These are phyloP conservation scores for Sebastes dallii DNA, from an alignment of 2,797 vertebrate genomes.

Conservation along the genomic window DNA sequence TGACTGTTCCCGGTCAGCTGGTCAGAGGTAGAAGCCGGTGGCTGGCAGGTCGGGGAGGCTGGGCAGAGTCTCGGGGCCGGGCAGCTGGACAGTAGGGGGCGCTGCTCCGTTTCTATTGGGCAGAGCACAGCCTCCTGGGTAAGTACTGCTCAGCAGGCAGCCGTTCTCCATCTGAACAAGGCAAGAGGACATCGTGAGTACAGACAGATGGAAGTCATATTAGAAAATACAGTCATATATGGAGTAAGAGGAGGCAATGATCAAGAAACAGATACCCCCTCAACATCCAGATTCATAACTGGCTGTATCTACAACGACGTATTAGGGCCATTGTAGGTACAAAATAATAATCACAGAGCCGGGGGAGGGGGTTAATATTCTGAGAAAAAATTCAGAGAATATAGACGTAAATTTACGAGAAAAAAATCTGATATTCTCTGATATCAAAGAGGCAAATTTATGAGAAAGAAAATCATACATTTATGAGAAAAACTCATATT, in stretches of 20 bases:
- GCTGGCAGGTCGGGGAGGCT: constrained; percentile 63
- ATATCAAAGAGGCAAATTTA: no score
- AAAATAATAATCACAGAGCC: no score
- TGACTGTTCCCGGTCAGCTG: constrained; percentile 21
- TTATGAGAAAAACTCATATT: no score
- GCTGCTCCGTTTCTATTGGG: constrained; percentile 58
- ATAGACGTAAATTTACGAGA: no score
- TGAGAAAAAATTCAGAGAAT: no score
- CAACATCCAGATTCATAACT: not conserved
- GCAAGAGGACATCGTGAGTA: not conserved
- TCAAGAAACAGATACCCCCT: not conserved
- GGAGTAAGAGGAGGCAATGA: not conserved
- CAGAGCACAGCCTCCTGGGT: constrained; percentile 59
- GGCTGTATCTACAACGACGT: no score
- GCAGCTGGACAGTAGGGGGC: constrained; percentile 61
- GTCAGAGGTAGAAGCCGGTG: constrained; percentile 80
- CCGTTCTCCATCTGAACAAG: constrained; percentile 74
- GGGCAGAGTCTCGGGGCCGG: constrained; percentile 58
- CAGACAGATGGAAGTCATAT: not conserved
- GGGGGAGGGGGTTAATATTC: no score
- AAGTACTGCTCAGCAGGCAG: constrained; percentile 61
- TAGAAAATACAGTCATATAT: not conserved
- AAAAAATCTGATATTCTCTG: no score
- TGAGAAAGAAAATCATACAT: no score
- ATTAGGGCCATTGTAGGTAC: no score